phyloP scores from a whole-genome alignment of 2,888 invertebrate species.

The Parascotia fuliginaria region DNA sequence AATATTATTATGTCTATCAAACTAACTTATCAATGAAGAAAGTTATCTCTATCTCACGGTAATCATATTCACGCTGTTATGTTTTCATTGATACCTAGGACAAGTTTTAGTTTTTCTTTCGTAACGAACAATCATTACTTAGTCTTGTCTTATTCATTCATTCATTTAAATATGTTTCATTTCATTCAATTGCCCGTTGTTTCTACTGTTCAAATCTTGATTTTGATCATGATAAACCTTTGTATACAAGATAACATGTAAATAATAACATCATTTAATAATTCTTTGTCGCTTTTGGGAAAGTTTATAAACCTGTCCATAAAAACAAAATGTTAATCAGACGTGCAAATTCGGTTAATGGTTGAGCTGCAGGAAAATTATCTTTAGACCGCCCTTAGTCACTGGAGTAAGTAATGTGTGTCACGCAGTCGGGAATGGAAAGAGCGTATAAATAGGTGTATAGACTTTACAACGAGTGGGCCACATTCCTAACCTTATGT shows the following conservation, averaged over 20 bases:
- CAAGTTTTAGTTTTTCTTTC: neutral
- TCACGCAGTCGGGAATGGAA: conserved; percentile 74
- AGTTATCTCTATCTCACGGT: no score
- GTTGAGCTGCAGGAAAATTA: conserved; percentile 55
- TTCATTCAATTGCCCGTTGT: no score
- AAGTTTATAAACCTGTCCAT: conserved; percentile 6
- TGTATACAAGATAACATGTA: no score
- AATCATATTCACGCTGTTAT: no score
- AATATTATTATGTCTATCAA: no score
- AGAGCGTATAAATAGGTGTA: conserved; percentile 75
- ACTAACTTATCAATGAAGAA: neutral
- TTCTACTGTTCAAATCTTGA: no score
- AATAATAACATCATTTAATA: no score
- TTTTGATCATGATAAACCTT: no score
- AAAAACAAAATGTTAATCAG: conserved; percentile 29
- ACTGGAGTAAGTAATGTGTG: conserved; percentile 72
- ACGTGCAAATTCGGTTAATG: conserved; percentile 40
- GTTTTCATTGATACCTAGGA: neutral
- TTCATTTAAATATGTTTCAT: no score
- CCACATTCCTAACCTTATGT: conserved; percentile 69
- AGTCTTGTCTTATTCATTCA: no score
- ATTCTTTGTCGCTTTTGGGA: conserved; percentile 6
- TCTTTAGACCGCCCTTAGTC: conserved; percentile 70
- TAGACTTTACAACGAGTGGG: conserved; percentile 61
- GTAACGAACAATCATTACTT: neutral